These are phyloP conservation scores for Theretra japonica DNA, from an alignment of 2,888 invertebrate genomes.

Conservation along the genomic window DNA sequence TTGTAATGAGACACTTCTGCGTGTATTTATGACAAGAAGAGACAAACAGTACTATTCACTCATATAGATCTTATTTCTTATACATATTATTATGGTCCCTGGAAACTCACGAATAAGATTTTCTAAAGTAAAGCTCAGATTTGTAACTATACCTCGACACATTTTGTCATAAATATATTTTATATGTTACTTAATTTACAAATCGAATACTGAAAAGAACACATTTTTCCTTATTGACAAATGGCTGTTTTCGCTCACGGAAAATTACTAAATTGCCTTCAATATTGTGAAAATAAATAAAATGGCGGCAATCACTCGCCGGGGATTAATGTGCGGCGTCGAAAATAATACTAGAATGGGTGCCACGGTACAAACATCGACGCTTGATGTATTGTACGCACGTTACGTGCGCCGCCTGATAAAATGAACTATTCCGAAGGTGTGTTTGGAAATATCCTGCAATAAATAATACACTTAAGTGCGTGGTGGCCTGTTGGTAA, in stretches of 20 bases:
- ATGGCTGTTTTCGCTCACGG: slow-evolving; percentile 22
- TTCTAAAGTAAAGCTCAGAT: no score
- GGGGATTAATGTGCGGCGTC: slow-evolving; percentile 29
- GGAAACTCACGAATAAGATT: no score
- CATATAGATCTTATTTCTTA: no score
- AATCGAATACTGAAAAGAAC: neutral
- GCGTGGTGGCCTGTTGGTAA: no score
- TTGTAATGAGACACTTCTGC: no score
- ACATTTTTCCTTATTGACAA: slow-evolving; percentile 21
- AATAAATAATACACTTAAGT: no score
- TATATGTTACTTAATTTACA: neutral
- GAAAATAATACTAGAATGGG: slow-evolving; percentile 28
- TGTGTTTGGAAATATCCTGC: neutral
- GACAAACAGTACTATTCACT: no score
- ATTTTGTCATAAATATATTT: neutral
- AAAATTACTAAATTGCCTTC: slow-evolving; percentile 27
- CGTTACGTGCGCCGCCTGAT: slow-evolving; percentile 21
- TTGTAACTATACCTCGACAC: neutral
- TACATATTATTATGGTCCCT: no score
- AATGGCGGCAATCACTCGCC: slow-evolving; percentile 24
- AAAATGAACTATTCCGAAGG: slow-evolving; percentile 25
- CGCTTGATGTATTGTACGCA: slow-evolving; percentile 27
- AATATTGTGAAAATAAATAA: slow-evolving; percentile 29
- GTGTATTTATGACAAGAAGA: no score
- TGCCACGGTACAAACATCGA: slow-evolving; percentile 20